A percentile compares a stretch with the other conserved stretches of the same genome.
Conservation (phyloP, 2,113 vertebrate species). For the Bambusicola thoracicus region DNA sequence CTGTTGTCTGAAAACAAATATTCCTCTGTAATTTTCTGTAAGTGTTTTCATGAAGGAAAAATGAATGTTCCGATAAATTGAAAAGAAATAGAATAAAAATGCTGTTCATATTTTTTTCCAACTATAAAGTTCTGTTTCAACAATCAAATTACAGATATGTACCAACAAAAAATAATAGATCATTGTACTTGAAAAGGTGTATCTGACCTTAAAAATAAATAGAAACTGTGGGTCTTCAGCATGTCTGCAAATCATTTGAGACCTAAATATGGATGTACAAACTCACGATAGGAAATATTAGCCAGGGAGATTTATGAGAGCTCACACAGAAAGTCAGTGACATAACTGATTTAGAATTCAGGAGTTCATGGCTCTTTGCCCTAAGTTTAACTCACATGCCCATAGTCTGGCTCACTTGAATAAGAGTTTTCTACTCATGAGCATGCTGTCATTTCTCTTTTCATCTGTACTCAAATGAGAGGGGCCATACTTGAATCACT, state of each 20-base stretch:
- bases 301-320: neutral
- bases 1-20: neutral
- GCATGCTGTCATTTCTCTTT: conserved; percentile 4
- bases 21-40: neutral
- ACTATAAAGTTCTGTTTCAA: neutral
- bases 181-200: neutral
- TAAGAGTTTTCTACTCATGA: neutral
- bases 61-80: neutral
- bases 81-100: neutral
- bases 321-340: neutral
- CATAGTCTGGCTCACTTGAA: neutral
- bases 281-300: neutral
- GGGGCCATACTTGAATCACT: neutral
- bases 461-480: neutral
- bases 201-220: neutral
- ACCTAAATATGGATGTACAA: neutral
- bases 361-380: neutral
- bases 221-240: neutral
- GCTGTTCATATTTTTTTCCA: neutral
- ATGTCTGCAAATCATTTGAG: neutral
- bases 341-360: neutral
- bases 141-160: neutral
- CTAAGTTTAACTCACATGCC: neutral
- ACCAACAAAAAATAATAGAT: neutral
- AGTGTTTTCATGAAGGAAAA: neutral